Percentiles rank a stretch among this genome's conserved stretches.
phyloP scores from a whole-genome alignment of 2,888 invertebrate genomes.

The Spicauda simplicius region DNA sequence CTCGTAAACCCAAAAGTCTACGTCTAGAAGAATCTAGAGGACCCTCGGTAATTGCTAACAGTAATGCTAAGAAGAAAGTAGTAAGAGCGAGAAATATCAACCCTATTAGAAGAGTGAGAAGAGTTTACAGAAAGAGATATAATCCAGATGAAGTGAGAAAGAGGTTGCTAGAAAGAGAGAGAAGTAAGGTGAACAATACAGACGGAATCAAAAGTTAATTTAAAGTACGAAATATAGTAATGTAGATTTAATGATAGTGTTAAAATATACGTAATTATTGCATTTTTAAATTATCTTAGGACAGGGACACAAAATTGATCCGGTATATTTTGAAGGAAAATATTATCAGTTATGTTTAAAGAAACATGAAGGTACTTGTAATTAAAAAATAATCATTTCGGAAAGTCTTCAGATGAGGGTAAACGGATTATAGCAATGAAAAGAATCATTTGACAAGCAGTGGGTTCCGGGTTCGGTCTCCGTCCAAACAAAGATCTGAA shows the following conservation, averaged over 20 bases:
- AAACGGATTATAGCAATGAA: too few relatives aligned
- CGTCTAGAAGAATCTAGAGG: slow-evolving; percentile 57
- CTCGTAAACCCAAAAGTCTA: slow-evolving; percentile 54
- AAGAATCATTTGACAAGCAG: too few relatives aligned
- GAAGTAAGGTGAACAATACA: slow-evolving; percentile 53
- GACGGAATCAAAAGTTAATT: slow-evolving; percentile 40
- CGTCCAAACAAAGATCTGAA: too few relatives aligned
- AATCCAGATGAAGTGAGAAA: slow-evolving; percentile 82
- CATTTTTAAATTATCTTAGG: slow-evolving; percentile 19
- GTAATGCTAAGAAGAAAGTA: slow-evolving; percentile 63
- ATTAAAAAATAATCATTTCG: too few relatives aligned
- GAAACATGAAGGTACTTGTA: too few relatives aligned
- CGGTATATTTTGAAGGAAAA: too few relatives aligned
- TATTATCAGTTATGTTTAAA: too few relatives aligned
- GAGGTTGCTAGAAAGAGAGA: slow-evolving; percentile 75
- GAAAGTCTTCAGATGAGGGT: too few relatives aligned
- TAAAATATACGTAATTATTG: not conserved
- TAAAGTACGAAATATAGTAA: slow-evolving; percentile 21
- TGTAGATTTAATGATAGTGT: not conserved
- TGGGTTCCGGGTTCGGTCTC: too few relatives aligned
- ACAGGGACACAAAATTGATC: not conserved
- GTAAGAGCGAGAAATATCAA: slow-evolving; percentile 66
- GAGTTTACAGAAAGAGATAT: slow-evolving; percentile 76
- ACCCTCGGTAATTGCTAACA: slow-evolving; percentile 56
- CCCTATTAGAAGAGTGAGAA: slow-evolving; percentile 73